These are phyloP conservation scores for Oncorhynchus mykiss DNA, from an alignment of 2,113 vertebrate genomes.

Conservation along the genomic window DNA sequence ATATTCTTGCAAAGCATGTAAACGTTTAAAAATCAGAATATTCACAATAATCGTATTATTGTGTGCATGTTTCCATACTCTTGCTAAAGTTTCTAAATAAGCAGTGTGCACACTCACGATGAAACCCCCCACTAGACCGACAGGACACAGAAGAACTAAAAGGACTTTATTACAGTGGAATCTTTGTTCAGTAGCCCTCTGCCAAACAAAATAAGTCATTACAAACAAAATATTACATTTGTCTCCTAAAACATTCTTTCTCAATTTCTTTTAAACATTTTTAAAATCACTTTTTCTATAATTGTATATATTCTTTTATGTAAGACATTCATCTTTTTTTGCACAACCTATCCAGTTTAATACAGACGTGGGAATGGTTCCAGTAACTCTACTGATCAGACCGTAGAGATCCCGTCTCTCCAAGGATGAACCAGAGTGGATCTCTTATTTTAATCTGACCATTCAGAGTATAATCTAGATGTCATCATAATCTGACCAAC, in stretches of 20 bases:
- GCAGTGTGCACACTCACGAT: too few relatives aligned
- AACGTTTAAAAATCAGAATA: too few relatives aligned
- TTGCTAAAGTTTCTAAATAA: too few relatives aligned
- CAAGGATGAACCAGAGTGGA: slow-evolving; percentile 17
- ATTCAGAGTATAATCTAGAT: neutral
- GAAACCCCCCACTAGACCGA: neutral
- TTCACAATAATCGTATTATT: too few relatives aligned
- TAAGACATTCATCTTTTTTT: slow-evolving; percentile 87
- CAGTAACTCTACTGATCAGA: slow-evolving; percentile 64
- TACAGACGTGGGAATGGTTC: slow-evolving; percentile 91
- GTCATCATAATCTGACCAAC: too few relatives aligned
- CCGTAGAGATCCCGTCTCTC: slow-evolving; percentile 62
- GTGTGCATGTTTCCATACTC: too few relatives aligned
- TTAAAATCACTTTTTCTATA: slow-evolving; percentile 67
- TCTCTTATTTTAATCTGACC: neutral
- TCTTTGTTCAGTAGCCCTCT: slow-evolving; percentile 96
- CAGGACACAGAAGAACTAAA: slow-evolving; percentile 84
- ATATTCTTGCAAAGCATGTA: too few relatives aligned
- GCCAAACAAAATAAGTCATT: slow-evolving; percentile 97
- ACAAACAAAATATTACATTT: slow-evolving; percentile 99
- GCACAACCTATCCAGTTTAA: slow-evolving; percentile 99
- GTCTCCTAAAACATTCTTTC: slow-evolving; percentile 78
- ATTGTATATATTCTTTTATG: slow-evolving; percentile 68
- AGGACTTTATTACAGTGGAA: slow-evolving; percentile 99
- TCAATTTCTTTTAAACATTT: slow-evolving; percentile 69